Percentiles rank a stretch among this genome's conserved stretches.
phyloP scores from a whole-genome alignment of 2,888 invertebrate species.

The Scaptomyza cyrtandrae region DNA sequence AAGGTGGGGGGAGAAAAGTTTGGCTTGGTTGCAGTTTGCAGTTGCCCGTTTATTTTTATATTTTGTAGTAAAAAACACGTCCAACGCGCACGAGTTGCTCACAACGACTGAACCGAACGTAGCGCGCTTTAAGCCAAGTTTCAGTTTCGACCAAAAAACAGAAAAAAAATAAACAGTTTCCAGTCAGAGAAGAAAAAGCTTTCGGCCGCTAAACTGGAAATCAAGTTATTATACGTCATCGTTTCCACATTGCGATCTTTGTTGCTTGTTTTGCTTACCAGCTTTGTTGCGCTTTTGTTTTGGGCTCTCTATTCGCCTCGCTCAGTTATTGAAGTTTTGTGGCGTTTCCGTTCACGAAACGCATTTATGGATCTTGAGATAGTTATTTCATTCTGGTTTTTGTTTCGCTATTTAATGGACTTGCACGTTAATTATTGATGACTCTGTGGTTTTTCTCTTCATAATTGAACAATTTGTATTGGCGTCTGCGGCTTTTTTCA shows the following conservation, averaged over 20 bases:
- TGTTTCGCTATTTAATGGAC: slow-evolving; percentile 39
- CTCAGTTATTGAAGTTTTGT: slow-evolving; percentile 41
- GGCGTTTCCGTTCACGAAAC: slow-evolving; percentile 61
- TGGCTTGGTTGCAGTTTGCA: slow-evolving; percentile 46
- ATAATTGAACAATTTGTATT: slow-evolving; percentile 72
- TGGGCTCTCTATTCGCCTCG: slow-evolving; percentile 59
- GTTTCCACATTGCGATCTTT: slow-evolving; percentile 63
- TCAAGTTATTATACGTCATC: slow-evolving; percentile 59
- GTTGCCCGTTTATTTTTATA: slow-evolving; percentile 44
- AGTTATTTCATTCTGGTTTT: background rate
- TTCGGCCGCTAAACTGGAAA: slow-evolving; percentile 56
- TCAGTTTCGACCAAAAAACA: slow-evolving; percentile 27
- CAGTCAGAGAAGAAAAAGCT: slow-evolving; percentile 48
- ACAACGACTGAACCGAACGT: slow-evolving; percentile 66
- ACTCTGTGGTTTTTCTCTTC: slow-evolving; percentile 66
- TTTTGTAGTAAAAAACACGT: slow-evolving; percentile 58
- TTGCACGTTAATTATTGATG: slow-evolving; percentile 71
- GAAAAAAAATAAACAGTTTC: slow-evolving; percentile 15
- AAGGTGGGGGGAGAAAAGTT: slow-evolving; percentile 28
- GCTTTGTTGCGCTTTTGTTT: slow-evolving; percentile 65
- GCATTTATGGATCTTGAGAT: slow-evolving; percentile 39
- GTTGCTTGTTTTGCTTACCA: slow-evolving; percentile 64
- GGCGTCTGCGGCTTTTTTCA: slow-evolving; percentile 64
- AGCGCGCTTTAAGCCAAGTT: slow-evolving; percentile 50
- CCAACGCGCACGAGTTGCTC: slow-evolving; percentile 73